Evolutionary conservation across 2,888 invertebrate species (phyloP).

Genomic region (Stramonita haemastoma): DNA sequence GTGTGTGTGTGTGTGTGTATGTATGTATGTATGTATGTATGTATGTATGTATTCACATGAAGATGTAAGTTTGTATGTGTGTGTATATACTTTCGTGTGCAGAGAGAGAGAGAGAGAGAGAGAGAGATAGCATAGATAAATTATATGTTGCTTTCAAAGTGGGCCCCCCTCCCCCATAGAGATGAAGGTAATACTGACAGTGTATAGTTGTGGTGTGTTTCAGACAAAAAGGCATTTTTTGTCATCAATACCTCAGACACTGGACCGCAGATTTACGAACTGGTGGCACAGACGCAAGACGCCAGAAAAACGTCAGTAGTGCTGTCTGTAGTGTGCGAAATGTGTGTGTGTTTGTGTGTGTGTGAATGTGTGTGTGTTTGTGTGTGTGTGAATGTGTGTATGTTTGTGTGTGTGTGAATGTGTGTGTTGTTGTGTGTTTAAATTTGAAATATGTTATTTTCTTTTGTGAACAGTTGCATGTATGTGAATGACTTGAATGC

Average conservation of each 20-base stretch:
- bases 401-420: neutral
- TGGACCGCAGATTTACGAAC: slow-evolving; percentile 87
- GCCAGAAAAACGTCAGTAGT: slow-evolving; percentile 84
- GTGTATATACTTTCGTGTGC: neutral
- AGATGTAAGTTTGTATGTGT: neutral
- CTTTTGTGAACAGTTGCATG: too few relatives aligned
- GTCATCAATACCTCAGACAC: slow-evolving; percentile 87
- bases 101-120: too few relatives aligned
- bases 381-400: neutral
- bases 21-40: neutral
- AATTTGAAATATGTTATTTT: too few relatives aligned
- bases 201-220: neutral
- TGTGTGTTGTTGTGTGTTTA: neutral
- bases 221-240: slow-evolving; percentile 88
- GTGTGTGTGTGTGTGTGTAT: neutral
- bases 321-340: neutral
- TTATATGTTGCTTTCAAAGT: too few relatives aligned
- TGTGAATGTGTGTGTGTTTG: neutral
- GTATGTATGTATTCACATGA: neutral
- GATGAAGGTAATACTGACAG: neutral
- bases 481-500: too few relatives aligned
- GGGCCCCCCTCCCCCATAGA: too few relatives aligned
- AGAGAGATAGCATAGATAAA: too few relatives aligned
- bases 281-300: slow-evolving; percentile 87
- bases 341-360: neutral